Conservation (phyloP, 30 jellyfish, hydroid and myxozoan species). For the Chrysaora quinquecirrha region DNA sequence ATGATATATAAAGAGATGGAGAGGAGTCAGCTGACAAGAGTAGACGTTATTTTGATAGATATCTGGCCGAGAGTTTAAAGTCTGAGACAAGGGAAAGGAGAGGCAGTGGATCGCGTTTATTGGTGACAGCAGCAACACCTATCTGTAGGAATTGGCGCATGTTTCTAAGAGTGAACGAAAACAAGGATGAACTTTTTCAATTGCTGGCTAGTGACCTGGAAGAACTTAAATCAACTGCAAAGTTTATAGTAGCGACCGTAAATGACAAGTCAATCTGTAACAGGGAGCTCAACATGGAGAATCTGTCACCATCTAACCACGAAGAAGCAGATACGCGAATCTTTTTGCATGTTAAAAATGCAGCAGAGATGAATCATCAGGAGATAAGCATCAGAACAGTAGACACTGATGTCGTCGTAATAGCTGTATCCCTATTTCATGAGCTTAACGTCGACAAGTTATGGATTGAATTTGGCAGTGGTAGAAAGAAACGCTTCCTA, state of each 20-base stretch:
- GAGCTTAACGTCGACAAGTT: background rate
- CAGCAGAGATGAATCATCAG: conserved; percentile 7
- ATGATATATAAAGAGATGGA: no score
- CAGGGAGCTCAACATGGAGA: background rate
- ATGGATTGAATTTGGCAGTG: conserved; percentile 29
- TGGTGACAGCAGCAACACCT: background rate
- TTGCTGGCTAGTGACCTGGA: background rate
- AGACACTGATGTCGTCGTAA: conserved; percentile 51
- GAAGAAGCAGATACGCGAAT: conserved; percentile 32
- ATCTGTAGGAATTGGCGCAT: background rate
- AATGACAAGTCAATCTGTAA: background rate
- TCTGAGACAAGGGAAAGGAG: background rate
- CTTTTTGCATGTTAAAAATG: conserved; percentile 3
- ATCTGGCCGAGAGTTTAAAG: background rate
- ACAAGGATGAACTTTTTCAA: background rate
- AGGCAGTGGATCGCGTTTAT: background rate
- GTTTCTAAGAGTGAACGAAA: background rate
- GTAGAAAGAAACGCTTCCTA: conserved; percentile 21
- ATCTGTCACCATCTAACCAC: conserved; percentile 1
- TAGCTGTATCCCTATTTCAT: background rate
- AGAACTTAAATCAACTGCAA: background rate
- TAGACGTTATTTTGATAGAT: background rate
- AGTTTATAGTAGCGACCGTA: background rate
- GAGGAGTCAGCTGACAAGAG: no score
- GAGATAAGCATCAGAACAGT: conserved; percentile 10